Percentiles rank a stretch among this genome's conserved stretches.
Conservation (phyloP, 2,797 vertebrate genomes). For the Macrochelys suwanniensis region DNA sequence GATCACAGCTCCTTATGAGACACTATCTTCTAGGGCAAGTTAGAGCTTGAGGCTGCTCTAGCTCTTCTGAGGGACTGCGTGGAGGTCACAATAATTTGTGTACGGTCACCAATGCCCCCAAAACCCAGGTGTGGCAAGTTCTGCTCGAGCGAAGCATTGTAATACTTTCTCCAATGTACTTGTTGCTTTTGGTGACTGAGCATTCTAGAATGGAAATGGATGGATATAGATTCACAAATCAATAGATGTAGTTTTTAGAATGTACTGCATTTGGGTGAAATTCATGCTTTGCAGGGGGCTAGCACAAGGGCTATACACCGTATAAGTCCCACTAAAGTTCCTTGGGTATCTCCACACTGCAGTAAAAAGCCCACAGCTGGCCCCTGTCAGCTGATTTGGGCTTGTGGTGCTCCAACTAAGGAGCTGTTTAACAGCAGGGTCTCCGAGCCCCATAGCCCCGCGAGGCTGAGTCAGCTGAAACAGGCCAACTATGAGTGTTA, state of each 20-base stretch:
- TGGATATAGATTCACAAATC: constrained; percentile 61
- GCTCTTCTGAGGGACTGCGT: background rate
- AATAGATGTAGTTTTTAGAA: constrained; percentile 3
- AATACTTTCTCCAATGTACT: constrained; percentile 43
- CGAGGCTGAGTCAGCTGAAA: too few species aligned
- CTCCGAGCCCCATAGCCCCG: too few species aligned
- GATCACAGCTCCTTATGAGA: background rate
- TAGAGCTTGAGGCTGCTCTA: background rate
- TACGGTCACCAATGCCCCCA: constrained; percentile 4
- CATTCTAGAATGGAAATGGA: constrained; percentile 59
- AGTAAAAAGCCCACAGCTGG: too few species aligned
- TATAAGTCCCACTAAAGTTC: background rate
- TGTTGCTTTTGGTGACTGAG: background rate
- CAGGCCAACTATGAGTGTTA: too few species aligned
- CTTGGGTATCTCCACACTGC: too few species aligned
- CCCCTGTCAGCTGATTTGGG: too few species aligned
- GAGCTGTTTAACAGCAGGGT: too few species aligned
- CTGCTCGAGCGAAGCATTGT: constrained; percentile 13
- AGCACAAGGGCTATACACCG: background rate
- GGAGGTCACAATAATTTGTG: constrained; percentile 19
- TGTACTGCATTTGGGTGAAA: constrained; percentile 29
- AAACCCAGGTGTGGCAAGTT: constrained; percentile 39
- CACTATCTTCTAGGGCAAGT: background rate
- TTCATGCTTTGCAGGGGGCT: constrained; percentile 21
- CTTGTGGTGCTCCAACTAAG: too few species aligned